Conservation (phyloP, 37 sponge, comb jelly and placozoan genomes). For the Eunapius fragilis region DNA sequence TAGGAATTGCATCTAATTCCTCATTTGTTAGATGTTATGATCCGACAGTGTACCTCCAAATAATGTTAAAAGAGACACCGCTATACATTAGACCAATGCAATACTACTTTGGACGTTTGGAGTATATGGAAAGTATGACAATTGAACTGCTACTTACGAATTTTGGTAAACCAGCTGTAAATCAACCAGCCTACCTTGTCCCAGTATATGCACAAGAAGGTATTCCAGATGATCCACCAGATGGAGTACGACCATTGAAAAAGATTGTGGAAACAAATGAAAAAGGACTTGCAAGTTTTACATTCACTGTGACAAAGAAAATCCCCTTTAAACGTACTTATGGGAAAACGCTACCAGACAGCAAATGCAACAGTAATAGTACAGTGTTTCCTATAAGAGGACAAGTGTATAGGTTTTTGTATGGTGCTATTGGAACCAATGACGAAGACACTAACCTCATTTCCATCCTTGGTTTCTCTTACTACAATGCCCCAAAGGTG, state of each 20-base stretch:
- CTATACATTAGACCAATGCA: neutral
- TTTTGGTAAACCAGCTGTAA: neutral
- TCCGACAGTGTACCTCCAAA: neutral
- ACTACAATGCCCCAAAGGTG: neutral
- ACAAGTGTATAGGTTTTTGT: conserved; percentile 21
- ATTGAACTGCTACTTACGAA: neutral
- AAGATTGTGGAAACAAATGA: neutral
- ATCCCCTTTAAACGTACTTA: too few species aligned
- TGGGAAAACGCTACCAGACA: too few species aligned
- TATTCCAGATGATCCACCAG: neutral
- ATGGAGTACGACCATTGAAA: neutral
- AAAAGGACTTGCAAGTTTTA: neutral
- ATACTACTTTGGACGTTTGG: neutral
- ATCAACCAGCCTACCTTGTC: neutral
- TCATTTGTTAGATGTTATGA: neutral
- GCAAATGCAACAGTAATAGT: too few species aligned
- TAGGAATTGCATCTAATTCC: too few species aligned
- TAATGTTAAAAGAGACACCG: neutral
- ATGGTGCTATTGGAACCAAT: neutral
- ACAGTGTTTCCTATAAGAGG: neutral
- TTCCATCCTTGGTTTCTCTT: neutral
- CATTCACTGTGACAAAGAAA: neutral
- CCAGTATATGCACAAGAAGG: too few species aligned
- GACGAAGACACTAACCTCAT: neutral
- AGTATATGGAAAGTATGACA: neutral